Evolutionary conservation across 2,888 invertebrate species (phyloP).

Genomic region (Listrodromus nycthemerus): DNA sequence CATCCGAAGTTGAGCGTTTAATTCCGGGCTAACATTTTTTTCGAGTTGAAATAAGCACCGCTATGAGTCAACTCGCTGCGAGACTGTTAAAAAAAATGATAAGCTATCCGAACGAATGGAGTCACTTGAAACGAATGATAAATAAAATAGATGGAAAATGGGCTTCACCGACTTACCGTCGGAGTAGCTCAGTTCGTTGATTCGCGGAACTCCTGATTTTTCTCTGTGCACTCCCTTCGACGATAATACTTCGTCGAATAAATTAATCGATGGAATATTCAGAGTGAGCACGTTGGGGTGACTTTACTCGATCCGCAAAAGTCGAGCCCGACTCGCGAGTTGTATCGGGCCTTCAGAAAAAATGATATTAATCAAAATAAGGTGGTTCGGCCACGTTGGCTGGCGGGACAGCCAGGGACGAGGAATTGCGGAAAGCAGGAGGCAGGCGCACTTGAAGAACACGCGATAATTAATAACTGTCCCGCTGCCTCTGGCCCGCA

Average conservation of each 20-base stretch:
- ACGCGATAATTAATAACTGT: slow-evolving; percentile 67
- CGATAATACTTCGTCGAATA: background rate
- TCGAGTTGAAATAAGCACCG: background rate
- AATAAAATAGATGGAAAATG: background rate
- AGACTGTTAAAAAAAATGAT: background rate
- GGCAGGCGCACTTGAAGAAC: slow-evolving; percentile 33
- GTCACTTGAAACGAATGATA: no score
- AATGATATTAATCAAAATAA: slow-evolving; percentile 67
- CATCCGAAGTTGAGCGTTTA: background rate
- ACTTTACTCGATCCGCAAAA: background rate
- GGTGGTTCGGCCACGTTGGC: background rate
- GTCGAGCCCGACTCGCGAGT: background rate
- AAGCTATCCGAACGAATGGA: background rate
- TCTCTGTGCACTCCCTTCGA: background rate
- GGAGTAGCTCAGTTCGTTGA: background rate
- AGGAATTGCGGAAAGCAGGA: slow-evolving; percentile 31
- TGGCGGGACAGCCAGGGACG: slow-evolving; percentile 22
- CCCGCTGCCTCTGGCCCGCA: slow-evolving; percentile 53
- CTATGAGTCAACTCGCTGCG: background rate
- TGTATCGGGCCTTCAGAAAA: slow-evolving; percentile 14
- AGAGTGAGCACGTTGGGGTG: background rate
- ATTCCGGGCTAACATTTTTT: background rate
- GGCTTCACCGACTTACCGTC: background rate
- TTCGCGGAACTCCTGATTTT: background rate
- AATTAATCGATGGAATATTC: background rate